Conservation (phyloP, 2,113 vertebrate genomes). For the Colaptes auratus region DNA sequence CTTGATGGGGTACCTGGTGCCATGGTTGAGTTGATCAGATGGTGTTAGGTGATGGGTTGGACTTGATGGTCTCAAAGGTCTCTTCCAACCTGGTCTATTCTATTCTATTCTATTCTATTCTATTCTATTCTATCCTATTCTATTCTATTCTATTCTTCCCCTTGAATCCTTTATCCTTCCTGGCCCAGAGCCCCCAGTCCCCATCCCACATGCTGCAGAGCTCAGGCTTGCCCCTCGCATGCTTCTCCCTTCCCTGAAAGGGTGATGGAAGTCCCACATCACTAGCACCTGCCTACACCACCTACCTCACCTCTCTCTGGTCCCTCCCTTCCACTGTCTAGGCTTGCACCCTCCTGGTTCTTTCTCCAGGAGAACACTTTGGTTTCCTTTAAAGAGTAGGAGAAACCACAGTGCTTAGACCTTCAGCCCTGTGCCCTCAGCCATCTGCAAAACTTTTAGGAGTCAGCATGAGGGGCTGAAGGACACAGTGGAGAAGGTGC, state of each 20-base stretch:
- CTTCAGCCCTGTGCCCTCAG: not conserved
- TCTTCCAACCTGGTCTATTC: too few species aligned
- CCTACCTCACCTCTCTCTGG: not conserved
- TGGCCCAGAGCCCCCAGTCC: not conserved
- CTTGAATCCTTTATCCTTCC: not conserved
- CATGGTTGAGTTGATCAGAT: too few species aligned
- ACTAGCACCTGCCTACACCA: not conserved
- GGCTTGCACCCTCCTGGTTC: accelerated
- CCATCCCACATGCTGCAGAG: not conserved
- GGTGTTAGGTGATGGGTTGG: too few species aligned
- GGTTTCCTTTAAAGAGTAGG: not conserved
- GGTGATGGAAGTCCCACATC: not conserved
- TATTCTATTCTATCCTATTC: too few species aligned
- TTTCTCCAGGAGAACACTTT: accelerated
- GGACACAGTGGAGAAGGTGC: accelerated
- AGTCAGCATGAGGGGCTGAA: not conserved
- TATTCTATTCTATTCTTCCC: not conserved
- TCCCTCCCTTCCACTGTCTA: too few species aligned
- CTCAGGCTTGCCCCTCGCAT: not conserved
- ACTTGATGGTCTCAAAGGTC: too few species aligned
- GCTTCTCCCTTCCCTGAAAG: not conserved
- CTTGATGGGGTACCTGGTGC: too few species aligned
- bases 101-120: too few species aligned
- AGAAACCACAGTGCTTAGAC: not conserved
- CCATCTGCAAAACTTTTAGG: not conserved